Conservation (phyloP, 30 jellyfish, hydroid and myxozoan species). For the Pelagia noctiluca region DNA sequence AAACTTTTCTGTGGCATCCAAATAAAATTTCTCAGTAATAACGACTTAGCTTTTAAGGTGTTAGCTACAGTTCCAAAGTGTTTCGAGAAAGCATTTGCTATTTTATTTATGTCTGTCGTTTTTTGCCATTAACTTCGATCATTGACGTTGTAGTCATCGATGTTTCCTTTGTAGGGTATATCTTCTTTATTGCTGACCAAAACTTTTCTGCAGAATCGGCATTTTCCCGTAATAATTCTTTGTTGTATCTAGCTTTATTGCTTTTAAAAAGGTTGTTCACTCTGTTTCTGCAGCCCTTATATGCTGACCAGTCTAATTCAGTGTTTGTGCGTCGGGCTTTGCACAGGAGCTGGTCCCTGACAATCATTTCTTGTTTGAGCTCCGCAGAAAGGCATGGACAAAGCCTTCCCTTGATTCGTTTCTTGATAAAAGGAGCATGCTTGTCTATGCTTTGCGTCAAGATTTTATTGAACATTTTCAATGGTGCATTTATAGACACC, state of each 20-base stretch:
- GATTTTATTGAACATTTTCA: slow-evolving; percentile 41
- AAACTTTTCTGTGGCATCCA: slow-evolving; percentile 45
- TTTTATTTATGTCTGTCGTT: slow-evolving; percentile 30
- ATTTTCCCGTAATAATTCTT: slow-evolving; percentile 56
- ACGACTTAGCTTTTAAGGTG: slow-evolving; percentile 10
- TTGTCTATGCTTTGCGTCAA: slow-evolving; percentile 44
- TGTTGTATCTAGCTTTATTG: slow-evolving; percentile 49
- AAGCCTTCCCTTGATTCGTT: slow-evolving; percentile 56
- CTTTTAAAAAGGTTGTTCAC: slow-evolving; percentile 48
- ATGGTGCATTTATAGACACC: slow-evolving; percentile 52
- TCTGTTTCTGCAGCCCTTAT: slow-evolving; percentile 54
- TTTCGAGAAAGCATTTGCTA: slow-evolving; percentile 29
- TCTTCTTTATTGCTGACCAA: slow-evolving; percentile 60
- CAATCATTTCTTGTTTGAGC: slow-evolving; percentile 47
- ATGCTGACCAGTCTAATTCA: slow-evolving; percentile 56
- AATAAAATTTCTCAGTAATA: slow-evolving; percentile 14
- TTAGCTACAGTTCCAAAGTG: slow-evolving; percentile 30
- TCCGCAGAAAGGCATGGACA: slow-evolving; percentile 73
- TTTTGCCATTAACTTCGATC: slow-evolving; percentile 35
- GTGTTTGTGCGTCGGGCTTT: slow-evolving; percentile 59
- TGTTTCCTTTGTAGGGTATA: slow-evolving; percentile 44
- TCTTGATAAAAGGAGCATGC: slow-evolving; percentile 68
- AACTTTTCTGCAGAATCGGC: slow-evolving; percentile 62
- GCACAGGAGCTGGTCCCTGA: slow-evolving; percentile 71
- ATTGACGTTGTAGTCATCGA: slow-evolving; percentile 36